Evolutionary conservation across 2,888 invertebrate genomes (phyloP).

Genomic region (Saturnia pavonia): DNA sequence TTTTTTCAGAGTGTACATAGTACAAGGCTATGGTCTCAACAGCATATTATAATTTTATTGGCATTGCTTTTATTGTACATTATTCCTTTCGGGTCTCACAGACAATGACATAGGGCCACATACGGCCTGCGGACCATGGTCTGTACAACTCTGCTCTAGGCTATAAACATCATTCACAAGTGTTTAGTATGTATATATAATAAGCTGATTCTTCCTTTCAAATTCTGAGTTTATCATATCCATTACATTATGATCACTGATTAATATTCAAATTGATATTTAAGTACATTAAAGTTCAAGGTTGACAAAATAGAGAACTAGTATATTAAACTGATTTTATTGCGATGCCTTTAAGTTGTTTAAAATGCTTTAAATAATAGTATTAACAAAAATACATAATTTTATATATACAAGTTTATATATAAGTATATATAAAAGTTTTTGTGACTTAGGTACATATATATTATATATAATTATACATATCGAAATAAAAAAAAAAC

Average conservation of each 20-base stretch:
- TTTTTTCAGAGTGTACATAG: too few species aligned
- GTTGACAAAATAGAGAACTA: background rate
- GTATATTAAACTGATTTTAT: background rate
- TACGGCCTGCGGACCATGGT: too few species aligned
- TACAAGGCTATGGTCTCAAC: too few species aligned
- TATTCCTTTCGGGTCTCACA: too few species aligned
- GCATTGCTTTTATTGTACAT: too few species aligned
- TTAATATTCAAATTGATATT: constrained; percentile 5
- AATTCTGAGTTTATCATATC: background rate
- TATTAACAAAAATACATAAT: background rate
- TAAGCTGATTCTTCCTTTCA: background rate
- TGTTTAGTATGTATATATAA: background rate
- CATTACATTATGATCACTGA: background rate
- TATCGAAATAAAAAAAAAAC: background rate
- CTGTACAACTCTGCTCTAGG: too few species aligned
- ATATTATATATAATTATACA: background rate
- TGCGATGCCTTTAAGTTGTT: background rate
- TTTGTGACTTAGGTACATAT: background rate
- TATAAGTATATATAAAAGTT: too few species aligned
- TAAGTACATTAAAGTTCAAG: background rate
- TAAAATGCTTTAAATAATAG: background rate
- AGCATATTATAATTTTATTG: too few species aligned
- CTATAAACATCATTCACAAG: too few species aligned
- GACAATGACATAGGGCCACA: too few species aligned
- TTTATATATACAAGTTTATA: too few species aligned